Conservation (phyloP, 2,797 vertebrate genomes). For the Xenops minutus region DNA sequence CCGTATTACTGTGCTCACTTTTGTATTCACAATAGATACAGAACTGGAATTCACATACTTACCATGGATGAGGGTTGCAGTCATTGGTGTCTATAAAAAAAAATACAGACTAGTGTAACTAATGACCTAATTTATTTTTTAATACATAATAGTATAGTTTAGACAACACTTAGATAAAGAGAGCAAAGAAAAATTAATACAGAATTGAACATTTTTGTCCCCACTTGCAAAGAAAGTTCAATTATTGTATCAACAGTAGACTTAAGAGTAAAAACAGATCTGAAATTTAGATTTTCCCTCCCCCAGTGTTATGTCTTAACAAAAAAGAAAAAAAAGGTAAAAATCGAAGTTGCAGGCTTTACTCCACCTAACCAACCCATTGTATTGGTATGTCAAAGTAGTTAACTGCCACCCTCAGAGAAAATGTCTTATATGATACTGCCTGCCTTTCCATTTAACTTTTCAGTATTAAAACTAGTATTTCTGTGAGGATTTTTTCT, state of each 20-base stretch:
- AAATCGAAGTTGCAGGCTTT: background rate
- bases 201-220: background rate
- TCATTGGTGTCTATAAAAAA: constrained; percentile 87
- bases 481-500: background rate
- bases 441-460: background rate
- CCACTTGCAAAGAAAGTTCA: background rate
- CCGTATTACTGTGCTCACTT: background rate
- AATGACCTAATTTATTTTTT: background rate
- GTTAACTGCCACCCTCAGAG: background rate
- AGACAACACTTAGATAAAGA: background rate
- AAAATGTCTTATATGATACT: background rate
- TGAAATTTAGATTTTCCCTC: background rate
- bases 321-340: background rate
- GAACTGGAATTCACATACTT: constrained; percentile 51
- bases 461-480: background rate
- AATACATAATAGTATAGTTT: background rate
- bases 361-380: background rate
- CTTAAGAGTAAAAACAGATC: background rate
- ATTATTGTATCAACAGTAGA: background rate
- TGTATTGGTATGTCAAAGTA: background rate
- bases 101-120: background rate
- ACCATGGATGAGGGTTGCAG: constrained; percentile 95
- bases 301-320: background rate
- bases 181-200: background rate
- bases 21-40: background rate